Evolutionary conservation across 2,797 vertebrate species (phyloP).

Genomic region (Lepilemur ruficaudatus): DNA sequence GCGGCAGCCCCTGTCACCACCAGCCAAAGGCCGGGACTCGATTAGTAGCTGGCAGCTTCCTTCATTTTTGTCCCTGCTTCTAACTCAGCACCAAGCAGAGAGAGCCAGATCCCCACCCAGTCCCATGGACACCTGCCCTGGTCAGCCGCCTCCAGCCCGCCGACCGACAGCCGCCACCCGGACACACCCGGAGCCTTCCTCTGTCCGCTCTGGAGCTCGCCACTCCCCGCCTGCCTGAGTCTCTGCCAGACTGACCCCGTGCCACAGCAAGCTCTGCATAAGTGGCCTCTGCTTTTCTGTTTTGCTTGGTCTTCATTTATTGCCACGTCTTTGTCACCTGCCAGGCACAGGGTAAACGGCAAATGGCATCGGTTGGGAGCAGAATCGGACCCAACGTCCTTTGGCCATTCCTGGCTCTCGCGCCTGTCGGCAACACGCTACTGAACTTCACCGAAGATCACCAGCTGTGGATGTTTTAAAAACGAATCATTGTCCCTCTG

Average conservation of each 20-base stretch:
- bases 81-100: not conserved
- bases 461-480: not conserved
- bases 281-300: not conserved
- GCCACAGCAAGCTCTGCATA: not conserved
- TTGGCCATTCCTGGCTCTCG: not conserved
- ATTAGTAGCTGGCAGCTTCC: not conserved
- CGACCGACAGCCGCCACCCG: no score
- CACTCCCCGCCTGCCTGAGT: not conserved
- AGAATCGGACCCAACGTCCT: accelerated
- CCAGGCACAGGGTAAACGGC: accelerated
- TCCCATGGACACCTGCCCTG: accelerated
- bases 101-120: not conserved
- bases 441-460: not conserved
- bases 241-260: accelerated
- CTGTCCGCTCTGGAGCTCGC: not conserved
- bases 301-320: not conserved
- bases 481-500: not conserved
- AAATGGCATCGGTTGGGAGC: not conserved
- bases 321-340: not conserved
- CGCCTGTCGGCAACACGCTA: accelerated
- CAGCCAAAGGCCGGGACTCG: not conserved
- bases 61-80: not conserved
- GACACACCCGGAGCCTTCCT: no score
- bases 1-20: accelerated
- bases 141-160: accelerated